A percentile compares a stretch with the other conserved stretches of the same genome.
Evolutionary conservation across 2,797 vertebrate genomes (phyloP).

Genomic region (Tadarida brasiliensis): DNA sequence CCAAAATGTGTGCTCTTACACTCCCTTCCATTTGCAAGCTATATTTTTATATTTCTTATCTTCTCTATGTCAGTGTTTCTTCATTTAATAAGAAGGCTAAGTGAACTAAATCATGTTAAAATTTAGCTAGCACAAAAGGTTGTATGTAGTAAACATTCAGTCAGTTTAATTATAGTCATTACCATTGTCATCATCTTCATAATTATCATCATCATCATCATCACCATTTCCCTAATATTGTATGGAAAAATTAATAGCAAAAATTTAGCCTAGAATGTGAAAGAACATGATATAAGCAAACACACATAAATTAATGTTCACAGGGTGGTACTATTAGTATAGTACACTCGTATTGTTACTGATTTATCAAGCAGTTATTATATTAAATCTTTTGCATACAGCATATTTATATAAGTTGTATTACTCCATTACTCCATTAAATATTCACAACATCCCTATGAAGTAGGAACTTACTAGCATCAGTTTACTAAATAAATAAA

Average conservation of each 20-base stretch:
- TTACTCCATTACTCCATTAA: neutral
- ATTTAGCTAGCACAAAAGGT: neutral
- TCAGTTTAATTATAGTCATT: conserved; percentile 2
- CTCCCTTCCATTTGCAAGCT: neutral
- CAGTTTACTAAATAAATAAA: neutral
- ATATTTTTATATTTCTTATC: neutral
- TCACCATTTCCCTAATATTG: neutral
- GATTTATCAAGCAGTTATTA: neutral
- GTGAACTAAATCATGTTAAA: neutral
- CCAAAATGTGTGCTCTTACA: neutral
- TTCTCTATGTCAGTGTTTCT: neutral
- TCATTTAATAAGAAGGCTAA: conserved; percentile 1
- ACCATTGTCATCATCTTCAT: neutral
- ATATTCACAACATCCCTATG: neutral
- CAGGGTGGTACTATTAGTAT: neutral
- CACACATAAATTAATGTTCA: conserved; percentile 19
- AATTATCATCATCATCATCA: neutral
- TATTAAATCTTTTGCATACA: neutral
- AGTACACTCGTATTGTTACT: neutral
- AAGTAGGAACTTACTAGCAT: neutral
- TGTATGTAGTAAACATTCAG: neutral
- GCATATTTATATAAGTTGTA: conserved; percentile 24
- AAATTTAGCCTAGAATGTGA: neutral
- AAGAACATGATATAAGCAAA: neutral
- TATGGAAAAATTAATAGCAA: neutral